A percentile compares a stretch with the other conserved stretches of the same genome.
These are phyloP conservation scores for Drosophila mimetica DNA, from an alignment of 2,888 invertebrate genomes.

Conservation along the genomic window DNA sequence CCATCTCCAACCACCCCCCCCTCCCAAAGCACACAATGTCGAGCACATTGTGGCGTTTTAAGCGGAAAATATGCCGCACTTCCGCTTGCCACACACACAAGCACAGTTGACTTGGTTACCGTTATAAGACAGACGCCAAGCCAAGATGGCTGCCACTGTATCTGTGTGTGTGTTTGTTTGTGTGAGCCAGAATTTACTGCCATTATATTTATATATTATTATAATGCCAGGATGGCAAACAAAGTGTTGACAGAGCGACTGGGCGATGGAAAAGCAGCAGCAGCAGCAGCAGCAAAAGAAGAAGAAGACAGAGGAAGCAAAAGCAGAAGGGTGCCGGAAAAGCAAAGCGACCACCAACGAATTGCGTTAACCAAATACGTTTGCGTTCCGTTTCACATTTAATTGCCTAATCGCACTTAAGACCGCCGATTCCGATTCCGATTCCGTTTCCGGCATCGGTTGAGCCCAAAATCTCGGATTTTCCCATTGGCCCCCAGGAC, in stretches of 20 bases:
- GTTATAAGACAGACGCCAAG: conserved; percentile 26
- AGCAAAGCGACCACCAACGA: neutral
- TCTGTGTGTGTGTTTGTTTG: conserved; percentile 4
- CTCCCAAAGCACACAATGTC: conserved; percentile 1
- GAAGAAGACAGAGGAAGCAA: no score
- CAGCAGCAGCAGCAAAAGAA: no score
- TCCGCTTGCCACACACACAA: conserved; percentile 40
- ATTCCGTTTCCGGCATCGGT: conserved; percentile 2
- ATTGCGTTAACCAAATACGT: conserved; percentile 30
- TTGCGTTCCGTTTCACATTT: conserved; percentile 38
- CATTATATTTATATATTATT: conserved; percentile 41
- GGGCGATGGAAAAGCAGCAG: neutral
- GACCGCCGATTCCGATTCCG: conserved; percentile 18
- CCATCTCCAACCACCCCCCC: conserved; percentile 6
- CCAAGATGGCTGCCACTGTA: conserved; percentile 38
- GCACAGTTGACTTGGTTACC: conserved; percentile 42
- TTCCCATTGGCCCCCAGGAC: neutral
- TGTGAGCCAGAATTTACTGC: conserved; percentile 22
- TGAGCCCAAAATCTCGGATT: conserved; percentile 15
- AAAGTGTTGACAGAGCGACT: conserved; percentile 37
- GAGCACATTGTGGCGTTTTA: conserved; percentile 65
- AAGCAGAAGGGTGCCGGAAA: no score
- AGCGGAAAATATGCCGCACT: conserved; percentile 72
- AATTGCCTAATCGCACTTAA: conserved; percentile 41
- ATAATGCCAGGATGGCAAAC: conserved; percentile 33